Percentiles rank a stretch among this genome's conserved stretches.
Evolutionary conservation across 2,888 invertebrate genomes (phyloP).

Genomic region (Latrodectus hesperus): DNA sequence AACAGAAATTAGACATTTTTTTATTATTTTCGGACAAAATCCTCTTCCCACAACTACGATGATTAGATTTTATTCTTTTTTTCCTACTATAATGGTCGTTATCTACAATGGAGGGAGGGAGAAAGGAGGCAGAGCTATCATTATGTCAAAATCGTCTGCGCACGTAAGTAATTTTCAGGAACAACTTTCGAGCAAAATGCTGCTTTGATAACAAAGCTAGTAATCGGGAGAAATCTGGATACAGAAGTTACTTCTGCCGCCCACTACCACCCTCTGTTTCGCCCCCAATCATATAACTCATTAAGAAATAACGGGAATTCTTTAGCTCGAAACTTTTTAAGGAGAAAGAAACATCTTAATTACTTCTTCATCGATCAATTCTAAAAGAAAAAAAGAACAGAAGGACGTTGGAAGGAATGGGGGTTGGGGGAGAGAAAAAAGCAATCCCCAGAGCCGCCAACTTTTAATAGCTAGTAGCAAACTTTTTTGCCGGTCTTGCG

Average conservation of each 20-base stretch:
- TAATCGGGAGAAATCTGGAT: conserved; percentile 5
- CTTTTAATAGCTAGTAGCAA: conserved; percentile 50
- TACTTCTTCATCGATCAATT: conserved; percentile 59
- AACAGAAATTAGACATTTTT: no score
- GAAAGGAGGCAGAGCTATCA: neutral
- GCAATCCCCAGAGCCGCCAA: conserved; percentile 26
- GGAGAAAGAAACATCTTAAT: conserved; percentile 54
- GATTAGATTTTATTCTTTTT: neutral
- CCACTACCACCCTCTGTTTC: neutral
- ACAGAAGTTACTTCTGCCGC: neutral
- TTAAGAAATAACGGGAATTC: conserved; percentile 56
- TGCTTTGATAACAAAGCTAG: neutral
- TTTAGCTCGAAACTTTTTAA: conserved; percentile 16
- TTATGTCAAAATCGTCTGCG: conserved; percentile 2
- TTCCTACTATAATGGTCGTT: neutral
- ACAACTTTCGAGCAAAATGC: conserved; percentile 3
- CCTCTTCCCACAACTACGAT: neutral
- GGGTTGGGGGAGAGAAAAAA: neutral
- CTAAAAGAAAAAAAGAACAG: conserved; percentile 10
- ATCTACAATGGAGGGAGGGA: neutral
- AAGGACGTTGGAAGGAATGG: neutral
- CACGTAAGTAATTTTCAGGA: neutral
- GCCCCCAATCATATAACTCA: conserved; percentile 22
- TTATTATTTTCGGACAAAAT: no score
- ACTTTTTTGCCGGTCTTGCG: conserved; percentile 54